Conservation (phyloP, 2,888 invertebrate genomes). For the Pogonocherus hispidulus region DNA sequence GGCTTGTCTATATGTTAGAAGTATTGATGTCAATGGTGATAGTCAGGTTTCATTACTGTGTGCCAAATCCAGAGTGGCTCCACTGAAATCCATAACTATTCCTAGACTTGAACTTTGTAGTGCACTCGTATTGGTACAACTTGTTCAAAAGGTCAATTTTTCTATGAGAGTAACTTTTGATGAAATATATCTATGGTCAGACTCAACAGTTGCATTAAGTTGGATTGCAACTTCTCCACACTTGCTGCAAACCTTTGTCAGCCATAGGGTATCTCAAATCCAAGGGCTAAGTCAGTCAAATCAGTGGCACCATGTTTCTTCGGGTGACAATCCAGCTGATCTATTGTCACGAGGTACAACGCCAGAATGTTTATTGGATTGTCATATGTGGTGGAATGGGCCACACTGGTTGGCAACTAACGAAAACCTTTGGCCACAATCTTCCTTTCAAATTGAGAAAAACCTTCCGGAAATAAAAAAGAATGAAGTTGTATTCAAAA, state of each 20-base stretch:
- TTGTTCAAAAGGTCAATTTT: no score
- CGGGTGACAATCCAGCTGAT: background rate
- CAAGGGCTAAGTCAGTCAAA: background rate
- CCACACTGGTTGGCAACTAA: no score
- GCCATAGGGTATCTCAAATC: slow-evolving; percentile 1
- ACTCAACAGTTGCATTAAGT: no score
- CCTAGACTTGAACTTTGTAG: background rate
- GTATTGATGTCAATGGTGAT: slow-evolving; percentile 6
- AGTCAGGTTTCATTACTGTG: background rate
- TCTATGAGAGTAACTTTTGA: no score
- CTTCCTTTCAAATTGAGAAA: background rate
- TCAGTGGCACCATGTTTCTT: background rate
- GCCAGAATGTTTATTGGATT: no score
- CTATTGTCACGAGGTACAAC: no score
- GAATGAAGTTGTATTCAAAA: background rate
- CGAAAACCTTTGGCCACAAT: no score
- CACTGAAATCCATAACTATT: background rate
- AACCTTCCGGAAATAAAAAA: background rate
- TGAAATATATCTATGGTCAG: no score
- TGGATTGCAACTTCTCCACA: no score
- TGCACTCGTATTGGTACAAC: no score
- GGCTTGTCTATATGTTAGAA: slow-evolving; percentile 17
- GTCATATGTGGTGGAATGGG: no score
- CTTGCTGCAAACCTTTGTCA: no score
- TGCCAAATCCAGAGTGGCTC: background rate